Evolutionary conservation across 2,113 vertebrate genomes (phyloP), one percentile per base, ranked within the genome.

Genomic region (Leuciscus idus): DNA sequence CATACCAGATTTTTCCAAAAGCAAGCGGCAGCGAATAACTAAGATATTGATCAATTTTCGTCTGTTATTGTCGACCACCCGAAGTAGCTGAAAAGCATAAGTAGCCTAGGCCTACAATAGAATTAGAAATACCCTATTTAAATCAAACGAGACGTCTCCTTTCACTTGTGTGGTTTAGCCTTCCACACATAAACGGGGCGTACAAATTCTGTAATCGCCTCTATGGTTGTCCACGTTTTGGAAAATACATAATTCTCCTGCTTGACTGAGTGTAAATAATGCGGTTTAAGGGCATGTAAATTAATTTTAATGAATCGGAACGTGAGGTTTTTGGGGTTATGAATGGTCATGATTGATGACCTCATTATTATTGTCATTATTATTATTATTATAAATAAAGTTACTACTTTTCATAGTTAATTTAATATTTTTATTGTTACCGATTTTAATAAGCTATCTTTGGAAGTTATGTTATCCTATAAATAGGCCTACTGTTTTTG

Each of bases 231-330:
- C 23, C n/a, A n/a, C 43, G 6, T 75, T 50, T 75, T 7, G 43
- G 23, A 48, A 17, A 74, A 28, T 4, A 26, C 2, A 23, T 75
- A 15, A 46, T 17, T 15, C 12, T 13, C 23, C 23, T 8, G 55
- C 19, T 57, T 57, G 7, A 23, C 19, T 55, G 26, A 11, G 46
- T 55, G 46, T 50, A 77, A 77, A 75, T 48, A 15, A 75, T 26
- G 72, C 43, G 72, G 72, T 52, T 77, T 33, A 19, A 33, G 13
- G 28, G 8, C 46, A 52, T 55, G 75, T 55, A 77, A 77, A 77
- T 77, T 33, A 33, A 77, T 77, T 77, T 77, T 33, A 77, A 50
- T 75, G 17, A 50, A 75, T 75, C 72, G 72, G 43, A 75, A 75
- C 12, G n/a, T 26, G 72, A 48, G 72, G 43, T 48, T 75, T 74